Base-by-base conservation (phyloP, 2,888 invertebrate species). In the Norana najaformis region DNA sequence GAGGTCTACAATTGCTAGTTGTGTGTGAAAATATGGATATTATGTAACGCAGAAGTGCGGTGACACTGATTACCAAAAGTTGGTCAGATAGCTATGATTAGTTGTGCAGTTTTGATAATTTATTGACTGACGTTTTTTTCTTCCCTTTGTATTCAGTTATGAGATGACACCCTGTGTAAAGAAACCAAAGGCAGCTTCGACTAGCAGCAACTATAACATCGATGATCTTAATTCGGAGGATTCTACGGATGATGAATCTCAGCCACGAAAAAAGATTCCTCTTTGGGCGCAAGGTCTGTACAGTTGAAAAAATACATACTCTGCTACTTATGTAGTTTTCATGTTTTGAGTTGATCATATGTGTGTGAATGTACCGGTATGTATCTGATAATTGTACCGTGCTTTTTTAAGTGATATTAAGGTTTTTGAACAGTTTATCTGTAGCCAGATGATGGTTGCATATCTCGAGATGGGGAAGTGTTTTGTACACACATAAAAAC, bases 211-310 rank as follows among this genome's bases (percentile, higher is more conserved):
- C 91, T 95, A 95, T 90, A 93, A 94, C 91, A 94, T 95, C 18
- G 92, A 93, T 41, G 95, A 95, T 91, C 93, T 95, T 34, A 92
- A 93, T 88, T 94, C 95, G 8, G 94, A 89, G n/a, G 89, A 89
- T 41, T 89, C 89, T 18, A 89, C 89, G 30, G 89, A 95, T 92
- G 95, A 95, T 90, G 95, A 95, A 47, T 94, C 94, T 36, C 37
- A 37, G 23, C 89, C 89, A 20, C 93, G 93, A 82, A 95, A 95
- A 91, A 93, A 91, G 90, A 93, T 95, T 47, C 95, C 95, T 20
- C 91, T 92, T 16, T 95, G 95, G 95, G 95, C 95, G 36, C 92
- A 92, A 91, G 94, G 95, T 95, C 91, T 41, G 69, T 69, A n/a
- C 1, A 69, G 30, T 30, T n/a, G n/a, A n/a, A n/a, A n/a, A n/a